phyloP scores from a whole-genome alignment of 2,113 vertebrate genomes.

The Benthochromis sp. region DNA sequence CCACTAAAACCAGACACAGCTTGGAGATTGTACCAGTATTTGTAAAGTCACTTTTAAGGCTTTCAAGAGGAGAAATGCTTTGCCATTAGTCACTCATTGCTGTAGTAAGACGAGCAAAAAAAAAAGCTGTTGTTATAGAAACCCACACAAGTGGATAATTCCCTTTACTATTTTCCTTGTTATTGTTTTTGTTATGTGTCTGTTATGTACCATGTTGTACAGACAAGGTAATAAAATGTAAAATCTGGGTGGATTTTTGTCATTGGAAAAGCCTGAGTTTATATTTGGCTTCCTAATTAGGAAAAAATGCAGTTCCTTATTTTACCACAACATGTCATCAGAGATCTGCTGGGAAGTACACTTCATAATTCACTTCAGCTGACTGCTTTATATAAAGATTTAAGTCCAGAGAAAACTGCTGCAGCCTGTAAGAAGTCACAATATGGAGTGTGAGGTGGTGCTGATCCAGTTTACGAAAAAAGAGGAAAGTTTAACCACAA shows the following conservation, averaged over 20 bases:
- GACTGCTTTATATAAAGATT: neutral
- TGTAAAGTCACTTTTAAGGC: slow-evolving; percentile 19
- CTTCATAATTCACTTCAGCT: neutral
- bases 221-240: slow-evolving; percentile 54
- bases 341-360: neutral
- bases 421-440: neutral
- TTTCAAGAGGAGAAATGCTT: slow-evolving; percentile 17
- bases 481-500: neutral
- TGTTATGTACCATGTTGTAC: slow-evolving; percentile 51
- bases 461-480: neutral
- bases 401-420: neutral
- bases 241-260: slow-evolving; percentile 3
- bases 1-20: neutral
- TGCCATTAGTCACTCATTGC: slow-evolving; percentile 6
- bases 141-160: slow-evolving; percentile 8
- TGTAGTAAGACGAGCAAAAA: slow-evolving; percentile 6
- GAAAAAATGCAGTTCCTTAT: slow-evolving; percentile 17
- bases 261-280: neutral
- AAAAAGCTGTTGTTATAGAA: neutral
- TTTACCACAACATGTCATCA: slow-evolving; percentile 41
- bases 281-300: neutral
- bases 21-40: slow-evolving; percentile 42
- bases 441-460: neutral
- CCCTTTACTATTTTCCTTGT: slow-evolving; percentile 31
- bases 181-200: slow-evolving; percentile 50